Evolutionary conservation across 2,113 vertebrate species (phyloP).

Genomic region (Tetraodon nigroviridis): DNA sequence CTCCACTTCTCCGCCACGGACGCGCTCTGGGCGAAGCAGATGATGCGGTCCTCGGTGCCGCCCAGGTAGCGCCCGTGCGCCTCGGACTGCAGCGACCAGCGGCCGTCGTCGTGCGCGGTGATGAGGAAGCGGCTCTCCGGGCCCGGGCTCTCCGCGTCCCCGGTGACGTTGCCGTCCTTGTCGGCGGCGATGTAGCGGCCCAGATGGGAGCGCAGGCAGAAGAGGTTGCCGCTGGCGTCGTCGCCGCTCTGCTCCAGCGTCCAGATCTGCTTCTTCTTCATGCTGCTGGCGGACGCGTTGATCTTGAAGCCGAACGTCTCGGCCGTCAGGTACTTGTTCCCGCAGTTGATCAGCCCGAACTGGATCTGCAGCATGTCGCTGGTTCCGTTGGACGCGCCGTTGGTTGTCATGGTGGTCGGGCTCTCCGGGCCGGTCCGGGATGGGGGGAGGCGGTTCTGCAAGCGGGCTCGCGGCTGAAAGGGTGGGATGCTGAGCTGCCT

Average conservation of each 20-base stretch:
- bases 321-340: slow-evolving; percentile 95
- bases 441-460: slow-evolving; percentile 33
- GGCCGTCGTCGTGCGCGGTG: slow-evolving; percentile 93
- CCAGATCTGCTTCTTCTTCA: slow-evolving; percentile 99
- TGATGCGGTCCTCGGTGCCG: slow-evolving; percentile 94
- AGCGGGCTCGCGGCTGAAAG: slow-evolving; percentile 48
- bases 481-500: slow-evolving; percentile 61
- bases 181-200: slow-evolving; percentile 96
- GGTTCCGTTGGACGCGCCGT: slow-evolving; percentile 87
- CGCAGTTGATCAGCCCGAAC: slow-evolving; percentile 95
- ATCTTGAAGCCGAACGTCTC: slow-evolving; percentile 97
- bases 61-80: slow-evolving; percentile 90
- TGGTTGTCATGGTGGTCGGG: slow-evolving; percentile 58
- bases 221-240: slow-evolving; percentile 80
- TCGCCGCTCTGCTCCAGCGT: slow-evolving; percentile 92
- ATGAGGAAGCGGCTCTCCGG: slow-evolving; percentile 90
- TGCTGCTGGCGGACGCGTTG: slow-evolving; percentile 92
- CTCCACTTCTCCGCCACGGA: slow-evolving; percentile 95
- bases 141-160: slow-evolving; percentile 83
- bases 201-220: slow-evolving; percentile 90
- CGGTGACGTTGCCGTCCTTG: slow-evolving; percentile 91
- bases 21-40: slow-evolving; percentile 90
- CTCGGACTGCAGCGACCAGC: slow-evolving; percentile 96
- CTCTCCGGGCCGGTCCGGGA: slow-evolving; percentile 35
- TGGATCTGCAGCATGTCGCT: slow-evolving; percentile 95